These are phyloP conservation scores for Calephelis perditalis DNA, from an alignment of 2,888 invertebrate species.

Conservation along the genomic window DNA sequence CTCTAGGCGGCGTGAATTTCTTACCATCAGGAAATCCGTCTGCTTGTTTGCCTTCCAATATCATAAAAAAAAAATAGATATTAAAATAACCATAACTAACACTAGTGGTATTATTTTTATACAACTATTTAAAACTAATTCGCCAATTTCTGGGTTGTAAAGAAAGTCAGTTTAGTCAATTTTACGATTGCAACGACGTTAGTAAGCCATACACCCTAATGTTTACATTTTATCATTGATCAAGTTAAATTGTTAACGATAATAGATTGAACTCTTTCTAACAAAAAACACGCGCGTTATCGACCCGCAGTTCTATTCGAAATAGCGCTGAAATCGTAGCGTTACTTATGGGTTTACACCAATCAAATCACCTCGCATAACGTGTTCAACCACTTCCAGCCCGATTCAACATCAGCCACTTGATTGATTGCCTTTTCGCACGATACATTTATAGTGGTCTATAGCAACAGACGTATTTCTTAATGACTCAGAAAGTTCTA, in stretches of 20 bases:
- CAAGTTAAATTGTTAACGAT: slow-evolving; percentile 8
- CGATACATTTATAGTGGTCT: slow-evolving; percentile 31
- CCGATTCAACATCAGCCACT: slow-evolving; percentile 25
- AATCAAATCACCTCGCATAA: slow-evolving; percentile 33
- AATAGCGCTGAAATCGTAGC: slow-evolving; percentile 22
- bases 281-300: slow-evolving; percentile 4
- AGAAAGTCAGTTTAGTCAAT: too few species aligned
- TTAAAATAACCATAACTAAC: too few species aligned
- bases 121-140: too few species aligned
- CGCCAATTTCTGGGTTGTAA: too few species aligned
- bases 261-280: slow-evolving; percentile 3
- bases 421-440: slow-evolving; percentile 43
- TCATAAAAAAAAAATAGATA: too few species aligned
- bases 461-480: slow-evolving; percentile 6
- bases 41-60: too few species aligned
- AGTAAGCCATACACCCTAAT: not conserved
- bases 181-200: too few species aligned
- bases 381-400: slow-evolving; percentile 23
- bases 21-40: too few species aligned
- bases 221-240: slow-evolving; percentile 3
- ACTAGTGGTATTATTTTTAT: too few species aligned
- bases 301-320: slow-evolving; percentile 5
- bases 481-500: slow-evolving; percentile 11
- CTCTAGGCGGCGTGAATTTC: too few species aligned
- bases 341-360: slow-evolving; percentile 33